phyloP scores from a whole-genome alignment of 2,888 invertebrate species.

The Ormyrus rosae region DNA sequence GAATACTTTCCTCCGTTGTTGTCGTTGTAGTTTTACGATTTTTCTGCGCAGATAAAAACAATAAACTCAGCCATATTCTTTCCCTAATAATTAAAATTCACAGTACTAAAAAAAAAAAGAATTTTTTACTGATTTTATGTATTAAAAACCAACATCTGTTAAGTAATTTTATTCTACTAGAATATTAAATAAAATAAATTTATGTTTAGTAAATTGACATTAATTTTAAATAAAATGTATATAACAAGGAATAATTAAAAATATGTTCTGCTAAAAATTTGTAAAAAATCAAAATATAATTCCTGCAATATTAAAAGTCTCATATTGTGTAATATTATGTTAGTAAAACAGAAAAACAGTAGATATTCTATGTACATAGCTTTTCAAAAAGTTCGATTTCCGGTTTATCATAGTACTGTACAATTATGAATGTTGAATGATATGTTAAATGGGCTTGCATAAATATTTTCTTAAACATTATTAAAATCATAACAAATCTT shows the following conservation, averaged over 20 bases:
- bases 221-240: slow-evolving; percentile 24
- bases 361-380: background rate
- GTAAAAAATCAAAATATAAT: slow-evolving; percentile 16
- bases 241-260: background rate
- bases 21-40: slow-evolving; percentile 69
- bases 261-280: slow-evolving; percentile 17
- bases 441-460: too few species aligned
- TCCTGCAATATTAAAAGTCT: background rate
- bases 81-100: slow-evolving; percentile 47
- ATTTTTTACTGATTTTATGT: background rate
- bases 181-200: background rate
- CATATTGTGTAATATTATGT: background rate
- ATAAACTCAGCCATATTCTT: background rate
- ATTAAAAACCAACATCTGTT: background rate
- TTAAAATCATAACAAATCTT: background rate
- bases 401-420: background rate
- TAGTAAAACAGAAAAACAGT: background rate
- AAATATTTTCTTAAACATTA: too few species aligned
- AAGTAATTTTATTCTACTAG: too few species aligned
- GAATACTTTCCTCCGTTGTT: slow-evolving; percentile 76
- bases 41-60: slow-evolving; percentile 50
- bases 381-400: slow-evolving; percentile 50
- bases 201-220: slow-evolving; percentile 1
- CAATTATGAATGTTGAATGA: background rate
- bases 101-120: background rate